Percentiles rank a stretch among this genome's conserved stretches.
Evolutionary conservation across 2,113 vertebrate genomes (phyloP).

Genomic region (Etia nguti): DNA sequence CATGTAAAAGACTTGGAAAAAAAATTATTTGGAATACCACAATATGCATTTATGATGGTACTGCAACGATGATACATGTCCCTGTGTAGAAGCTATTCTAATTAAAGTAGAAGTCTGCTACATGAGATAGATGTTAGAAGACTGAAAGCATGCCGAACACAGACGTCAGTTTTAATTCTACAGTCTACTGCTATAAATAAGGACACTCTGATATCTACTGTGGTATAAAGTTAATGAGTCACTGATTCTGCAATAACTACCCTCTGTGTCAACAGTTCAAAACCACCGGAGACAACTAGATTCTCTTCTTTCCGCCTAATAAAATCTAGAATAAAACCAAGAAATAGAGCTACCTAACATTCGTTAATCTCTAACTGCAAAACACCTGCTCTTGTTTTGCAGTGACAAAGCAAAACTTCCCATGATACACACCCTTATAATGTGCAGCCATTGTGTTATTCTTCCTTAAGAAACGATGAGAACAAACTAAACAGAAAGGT

Average conservation of each 20-base stretch:
- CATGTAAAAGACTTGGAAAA: not conserved
- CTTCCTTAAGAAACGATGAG: not conserved
- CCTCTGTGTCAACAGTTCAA: not conserved
- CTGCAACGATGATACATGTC: not conserved
- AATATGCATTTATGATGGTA: not conserved
- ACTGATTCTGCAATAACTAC: not conserved
- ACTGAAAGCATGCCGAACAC: not conserved
- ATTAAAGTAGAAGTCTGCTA: not conserved
- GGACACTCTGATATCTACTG: not conserved
- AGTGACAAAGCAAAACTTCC: not conserved
- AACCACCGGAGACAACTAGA: not conserved
- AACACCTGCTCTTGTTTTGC: not conserved
- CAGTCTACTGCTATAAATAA: not conserved
- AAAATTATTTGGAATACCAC: not conserved
- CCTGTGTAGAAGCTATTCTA: not conserved
- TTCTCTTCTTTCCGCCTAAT: not conserved
- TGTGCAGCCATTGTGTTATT: slow-evolving; percentile 9
- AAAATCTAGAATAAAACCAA: not conserved
- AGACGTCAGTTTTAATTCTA: not conserved
- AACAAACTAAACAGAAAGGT: slow-evolving; percentile 33
- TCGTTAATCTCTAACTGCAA: not conserved
- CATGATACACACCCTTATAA: slow-evolving; percentile 28
- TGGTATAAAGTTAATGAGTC: not conserved
- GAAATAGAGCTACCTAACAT: not conserved
- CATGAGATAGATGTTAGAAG: not conserved